phyloP scores from a whole-genome alignment of 2,797 vertebrate genomes.

The Oreochromis grahami region DNA sequence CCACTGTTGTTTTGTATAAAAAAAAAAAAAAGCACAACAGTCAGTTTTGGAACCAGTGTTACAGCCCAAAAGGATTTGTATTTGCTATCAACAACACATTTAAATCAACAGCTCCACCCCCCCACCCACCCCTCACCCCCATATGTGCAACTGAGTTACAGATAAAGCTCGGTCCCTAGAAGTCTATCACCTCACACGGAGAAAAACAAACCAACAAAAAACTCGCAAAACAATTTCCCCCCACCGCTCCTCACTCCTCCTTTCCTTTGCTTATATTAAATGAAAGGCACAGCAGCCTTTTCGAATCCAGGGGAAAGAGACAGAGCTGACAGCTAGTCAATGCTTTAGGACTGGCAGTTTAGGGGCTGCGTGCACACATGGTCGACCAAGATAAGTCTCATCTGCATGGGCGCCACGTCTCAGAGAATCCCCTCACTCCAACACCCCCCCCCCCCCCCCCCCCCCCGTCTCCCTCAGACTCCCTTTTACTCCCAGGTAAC shows the following conservation, averaged over 20 bases:
- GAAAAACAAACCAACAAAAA: conserved; percentile 67
- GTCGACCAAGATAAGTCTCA: conserved; percentile 82
- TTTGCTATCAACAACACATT: conserved; percentile 55
- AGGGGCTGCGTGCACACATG: conserved; percentile 78
- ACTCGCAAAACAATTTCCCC: conserved; percentile 56
- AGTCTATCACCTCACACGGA: conserved; percentile 54
- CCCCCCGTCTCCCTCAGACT: conserved; percentile 27
- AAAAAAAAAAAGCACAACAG: conserved; percentile 16
- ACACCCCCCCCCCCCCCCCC: neutral
- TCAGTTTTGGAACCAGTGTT: neutral
- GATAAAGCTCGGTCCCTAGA: conserved; percentile 51
- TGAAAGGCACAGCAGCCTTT: conserved; percentile 70
- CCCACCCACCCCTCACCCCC: neutral
- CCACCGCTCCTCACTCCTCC: conserved; percentile 16
- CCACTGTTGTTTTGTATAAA: neutral
- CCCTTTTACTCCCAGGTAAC: conserved; percentile 72
- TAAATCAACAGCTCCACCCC: conserved; percentile 33
- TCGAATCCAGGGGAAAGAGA: conserved; percentile 64
- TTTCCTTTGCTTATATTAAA: conserved; percentile 67
- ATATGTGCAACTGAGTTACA: conserved; percentile 54
- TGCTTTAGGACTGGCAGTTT: conserved; percentile 79
- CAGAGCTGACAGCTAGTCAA: conserved; percentile 79
- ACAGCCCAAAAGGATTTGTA: conserved; percentile 28
- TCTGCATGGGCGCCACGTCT: conserved; percentile 76
- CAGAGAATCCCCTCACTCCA: conserved; percentile 60